Conservation (phyloP, 2,113 vertebrate genomes). For the Triplophysa siluroides region DNA sequence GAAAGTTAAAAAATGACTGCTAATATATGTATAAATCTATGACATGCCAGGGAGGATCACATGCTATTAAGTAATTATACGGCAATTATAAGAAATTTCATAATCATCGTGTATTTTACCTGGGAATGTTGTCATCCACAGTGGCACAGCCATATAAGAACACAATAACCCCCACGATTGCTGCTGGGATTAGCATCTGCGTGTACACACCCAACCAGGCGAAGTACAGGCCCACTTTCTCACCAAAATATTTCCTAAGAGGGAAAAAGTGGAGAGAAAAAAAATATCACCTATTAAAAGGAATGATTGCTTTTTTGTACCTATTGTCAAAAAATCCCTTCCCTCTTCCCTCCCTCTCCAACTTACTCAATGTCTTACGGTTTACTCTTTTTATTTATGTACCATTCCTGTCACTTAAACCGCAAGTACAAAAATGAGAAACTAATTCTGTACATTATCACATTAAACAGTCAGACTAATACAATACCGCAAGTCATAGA, state of each 20-base stretch:
- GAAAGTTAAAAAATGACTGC: background rate
- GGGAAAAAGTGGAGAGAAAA: constrained; percentile 4
- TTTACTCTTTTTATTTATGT: too few species aligned
- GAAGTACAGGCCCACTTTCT: constrained; percentile 96
- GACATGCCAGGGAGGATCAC: background rate
- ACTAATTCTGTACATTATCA: too few species aligned
- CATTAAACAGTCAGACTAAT: too few species aligned
- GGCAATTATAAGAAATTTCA: background rate
- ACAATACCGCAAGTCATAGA: too few species aligned
- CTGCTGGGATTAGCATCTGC: constrained; percentile 95
- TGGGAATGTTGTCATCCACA: constrained; percentile 91
- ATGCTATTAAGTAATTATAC: background rate
- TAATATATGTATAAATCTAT: background rate
- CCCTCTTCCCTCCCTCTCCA: too few species aligned
- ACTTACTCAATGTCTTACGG: too few species aligned
- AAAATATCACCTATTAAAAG: background rate
- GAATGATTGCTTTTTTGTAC: too few species aligned
- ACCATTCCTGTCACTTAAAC: too few species aligned
- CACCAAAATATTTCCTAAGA: constrained; percentile 95
- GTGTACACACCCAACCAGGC: constrained; percentile 99
- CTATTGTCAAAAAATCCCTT: too few species aligned
- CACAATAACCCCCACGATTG: constrained; percentile 90
- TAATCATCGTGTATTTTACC: constrained; percentile 69
- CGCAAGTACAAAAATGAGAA: too few species aligned
- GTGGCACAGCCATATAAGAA: constrained; percentile 96